Conservation (phyloP, 2,113 vertebrate genomes). For the Triplophysa siluroides region DNA sequence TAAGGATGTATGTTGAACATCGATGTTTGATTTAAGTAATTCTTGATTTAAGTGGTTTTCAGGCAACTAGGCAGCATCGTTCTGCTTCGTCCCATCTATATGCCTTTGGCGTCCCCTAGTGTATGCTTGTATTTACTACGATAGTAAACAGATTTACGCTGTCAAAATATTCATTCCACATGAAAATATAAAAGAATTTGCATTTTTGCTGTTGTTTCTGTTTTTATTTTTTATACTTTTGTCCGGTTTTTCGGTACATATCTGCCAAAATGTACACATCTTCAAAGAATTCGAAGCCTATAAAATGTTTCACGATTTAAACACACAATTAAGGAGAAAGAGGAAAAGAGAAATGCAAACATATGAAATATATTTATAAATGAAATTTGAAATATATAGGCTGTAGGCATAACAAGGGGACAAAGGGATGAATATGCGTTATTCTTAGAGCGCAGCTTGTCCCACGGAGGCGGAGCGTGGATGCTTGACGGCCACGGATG, state of each 20-base stretch:
- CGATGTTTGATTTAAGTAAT: no score
- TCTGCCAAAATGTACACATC: no score
- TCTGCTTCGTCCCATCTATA: not conserved
- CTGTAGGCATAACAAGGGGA: not conserved
- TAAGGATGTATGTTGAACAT: no score
- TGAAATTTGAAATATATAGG: no score
- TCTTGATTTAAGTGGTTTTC: no score
- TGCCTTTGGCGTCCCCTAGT: slow-evolving; percentile 45
- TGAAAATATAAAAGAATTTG: not conserved
- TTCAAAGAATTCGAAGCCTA: no score
- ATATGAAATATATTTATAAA: no score
- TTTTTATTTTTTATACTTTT: not conserved
- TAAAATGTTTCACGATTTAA: no score
- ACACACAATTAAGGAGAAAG: no score
- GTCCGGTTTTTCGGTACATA: no score
- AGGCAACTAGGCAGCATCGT: not conserved
- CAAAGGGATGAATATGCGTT: slow-evolving; percentile 38
- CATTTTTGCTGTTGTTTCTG: not conserved
- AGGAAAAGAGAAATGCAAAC: no score
- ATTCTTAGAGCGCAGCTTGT: slow-evolving; percentile 53
- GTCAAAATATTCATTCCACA: not conserved
- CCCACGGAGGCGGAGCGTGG: slow-evolving; percentile 64
- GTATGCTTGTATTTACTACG: slow-evolving; percentile 32
- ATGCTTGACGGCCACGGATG: slow-evolving; percentile 58
- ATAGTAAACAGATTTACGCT: not conserved